Evolutionary conservation across 2,888 invertebrate species (phyloP).

Genomic region (Mamestra brassicae): DNA sequence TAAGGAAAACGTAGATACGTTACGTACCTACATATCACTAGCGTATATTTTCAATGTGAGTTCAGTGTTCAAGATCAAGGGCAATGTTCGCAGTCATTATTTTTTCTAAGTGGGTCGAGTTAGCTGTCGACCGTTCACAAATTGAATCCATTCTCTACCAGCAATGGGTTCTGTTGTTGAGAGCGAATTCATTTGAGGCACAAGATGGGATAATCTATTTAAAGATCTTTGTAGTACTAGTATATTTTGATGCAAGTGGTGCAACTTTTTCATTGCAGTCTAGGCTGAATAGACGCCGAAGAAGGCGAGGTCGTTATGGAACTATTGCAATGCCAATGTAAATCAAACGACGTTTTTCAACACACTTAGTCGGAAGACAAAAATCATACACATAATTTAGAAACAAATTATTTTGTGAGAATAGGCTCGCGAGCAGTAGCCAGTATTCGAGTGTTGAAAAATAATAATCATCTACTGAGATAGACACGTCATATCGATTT

Average conservation of each 20-base stretch:
- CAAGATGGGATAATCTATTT: neutral
- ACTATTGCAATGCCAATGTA: no score
- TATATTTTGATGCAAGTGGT: no score
- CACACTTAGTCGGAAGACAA: no score
- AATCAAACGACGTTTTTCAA: no score
- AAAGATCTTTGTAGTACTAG: no score
- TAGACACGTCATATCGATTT: neutral
- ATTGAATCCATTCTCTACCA: neutral
- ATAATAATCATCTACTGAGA: neutral
- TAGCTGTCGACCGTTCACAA: neutral
- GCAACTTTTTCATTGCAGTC: no score
- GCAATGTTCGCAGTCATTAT: neutral
- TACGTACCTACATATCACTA: neutral
- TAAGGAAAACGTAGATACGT: neutral
- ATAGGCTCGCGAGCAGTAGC: no score
- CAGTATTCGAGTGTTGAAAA: neutral
- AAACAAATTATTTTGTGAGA: no score
- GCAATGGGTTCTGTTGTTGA: neutral
- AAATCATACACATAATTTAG: no score
- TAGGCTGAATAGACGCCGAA: no score
- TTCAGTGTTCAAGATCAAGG: slow-evolving; percentile 43
- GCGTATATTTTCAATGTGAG: neutral
- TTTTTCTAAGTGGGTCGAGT: slow-evolving; percentile 1
- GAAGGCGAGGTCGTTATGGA: no score
- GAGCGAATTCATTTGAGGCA: neutral